phyloP scores from a whole-genome alignment of 2,113 vertebrate species.

The Cynocephalus volans region DNA sequence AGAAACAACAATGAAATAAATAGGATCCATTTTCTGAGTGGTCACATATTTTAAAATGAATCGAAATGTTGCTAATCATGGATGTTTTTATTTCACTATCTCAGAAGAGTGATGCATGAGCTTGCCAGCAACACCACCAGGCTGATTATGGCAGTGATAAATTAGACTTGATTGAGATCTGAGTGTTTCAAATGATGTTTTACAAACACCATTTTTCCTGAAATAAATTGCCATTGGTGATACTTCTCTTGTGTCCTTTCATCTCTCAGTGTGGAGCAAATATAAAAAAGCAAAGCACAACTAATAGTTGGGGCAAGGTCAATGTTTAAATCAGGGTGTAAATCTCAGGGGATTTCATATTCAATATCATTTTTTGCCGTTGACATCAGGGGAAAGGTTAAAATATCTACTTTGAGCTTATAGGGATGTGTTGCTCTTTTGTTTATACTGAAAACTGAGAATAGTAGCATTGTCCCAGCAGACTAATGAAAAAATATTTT shows the following conservation, averaged over 20 bases:
- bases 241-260: background rate
- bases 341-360: conserved; percentile 49
- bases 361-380: conserved; percentile 22
- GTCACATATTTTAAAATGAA: background rate
- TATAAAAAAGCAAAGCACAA: conserved; percentile 40
- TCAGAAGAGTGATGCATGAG: conserved; percentile 32
- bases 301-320: conserved; percentile 51
- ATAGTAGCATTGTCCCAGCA: background rate
- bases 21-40: background rate
- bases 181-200: conserved; percentile 56
- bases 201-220: conserved; percentile 60
- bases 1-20: background rate
- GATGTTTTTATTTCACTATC: background rate
- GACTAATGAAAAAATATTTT: background rate
- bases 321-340: conserved; percentile 54
- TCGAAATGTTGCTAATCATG: background rate
- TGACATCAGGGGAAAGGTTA: conserved; percentile 50
- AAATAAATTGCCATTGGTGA: conserved; percentile 59
- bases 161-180: conserved; percentile 55
- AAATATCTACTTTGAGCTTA: background rate
- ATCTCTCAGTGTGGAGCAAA: conserved; percentile 43
- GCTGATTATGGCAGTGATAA: conserved; percentile 53
- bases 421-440: background rate
- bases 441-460: conserved; percentile 7
- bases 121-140: background rate